Evolutionary conservation across 2,113 vertebrate species (phyloP), one percentile per base, ranked within the genome.

Genomic region (Jacana jacana): DNA sequence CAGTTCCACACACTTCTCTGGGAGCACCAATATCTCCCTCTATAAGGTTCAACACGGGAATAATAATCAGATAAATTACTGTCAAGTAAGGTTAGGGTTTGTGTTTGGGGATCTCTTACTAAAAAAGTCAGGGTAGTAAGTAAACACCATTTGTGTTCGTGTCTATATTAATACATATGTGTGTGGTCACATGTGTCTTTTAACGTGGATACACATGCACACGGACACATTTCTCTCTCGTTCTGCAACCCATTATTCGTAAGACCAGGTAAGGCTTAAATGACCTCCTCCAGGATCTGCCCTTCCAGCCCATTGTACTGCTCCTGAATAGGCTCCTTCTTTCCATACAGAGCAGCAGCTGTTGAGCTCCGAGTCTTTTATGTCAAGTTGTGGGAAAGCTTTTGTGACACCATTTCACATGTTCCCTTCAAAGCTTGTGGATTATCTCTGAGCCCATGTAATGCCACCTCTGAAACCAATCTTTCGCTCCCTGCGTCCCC

Each of bases 301-400:
- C 54, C 72, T 81, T 75, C 72, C 54, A 31, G 52, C 33, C 70
- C 8, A 68, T 94, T 94, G 96, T 97, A 8, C 89, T 69, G 77
- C 71, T 40, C 72, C 23, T 97, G 94, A 98, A 97, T 97, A 95
- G 90, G 94, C 92, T 93, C 89, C 94, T 89, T 88, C 95, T 97
- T 92, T 97, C 92, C 52, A 58, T 96, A 73, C 96, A 76, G 95
- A 63, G 91, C 95, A 97, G 98, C 98, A 98, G 98, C 98, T 98
- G 98, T 98, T 94, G 94, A 92, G 97, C 97, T 94, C 95, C 0
- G 37, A 95, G 88, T 23, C 97, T 97, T 98, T 98, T 98, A 97
- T 98, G 98, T 94, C 96, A 95, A 97, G 96, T 98, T 97, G 98
- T 98, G 98, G 98, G 98, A 98, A 98, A 98, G 97, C 97, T 96